These are phyloP conservation scores for Hippocampus zosterae DNA, from an alignment of 2,113 vertebrate species.

Conservation along the genomic window DNA sequence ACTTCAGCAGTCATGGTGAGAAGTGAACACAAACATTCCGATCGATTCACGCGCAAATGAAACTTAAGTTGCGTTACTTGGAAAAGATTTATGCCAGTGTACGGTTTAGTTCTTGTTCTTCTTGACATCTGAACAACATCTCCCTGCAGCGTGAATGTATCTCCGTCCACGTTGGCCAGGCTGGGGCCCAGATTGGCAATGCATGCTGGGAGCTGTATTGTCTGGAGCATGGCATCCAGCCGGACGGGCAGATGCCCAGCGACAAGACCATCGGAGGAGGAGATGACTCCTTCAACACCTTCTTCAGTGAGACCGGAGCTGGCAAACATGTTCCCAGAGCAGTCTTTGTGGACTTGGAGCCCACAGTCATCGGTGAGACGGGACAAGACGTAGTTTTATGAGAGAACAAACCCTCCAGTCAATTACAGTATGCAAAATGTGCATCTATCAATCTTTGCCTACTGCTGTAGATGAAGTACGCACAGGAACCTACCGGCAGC, in stretches of 20 bases:
- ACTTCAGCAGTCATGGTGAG: slow-evolving; percentile 53
- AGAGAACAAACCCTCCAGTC: background rate
- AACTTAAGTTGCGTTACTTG: no score
- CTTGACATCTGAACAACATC: slow-evolving; percentile 5
- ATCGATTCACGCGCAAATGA: background rate
- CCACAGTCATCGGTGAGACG: slow-evolving; percentile 63
- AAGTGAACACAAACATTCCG: background rate
- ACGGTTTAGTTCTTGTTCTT: background rate
- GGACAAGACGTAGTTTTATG: background rate
- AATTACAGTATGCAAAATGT: background rate
- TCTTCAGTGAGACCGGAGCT: slow-evolving; percentile 72
- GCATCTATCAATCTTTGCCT: background rate
- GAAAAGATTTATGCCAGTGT: background rate
- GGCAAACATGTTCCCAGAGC: slow-evolving; percentile 71
- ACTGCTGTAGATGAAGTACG: slow-evolving; percentile 71
- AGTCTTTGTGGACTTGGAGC: slow-evolving; percentile 71
- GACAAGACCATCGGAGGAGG: slow-evolving; percentile 64
- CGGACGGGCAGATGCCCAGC: slow-evolving; percentile 67
- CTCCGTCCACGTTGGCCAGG: slow-evolving; percentile 70
- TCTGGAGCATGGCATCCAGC: slow-evolving; percentile 83
- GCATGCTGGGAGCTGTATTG: slow-evolving; percentile 86
- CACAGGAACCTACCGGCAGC: slow-evolving; percentile 78
- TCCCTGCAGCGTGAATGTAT: slow-evolving; percentile 65
- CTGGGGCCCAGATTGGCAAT: slow-evolving; percentile 82
- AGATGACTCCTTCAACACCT: slow-evolving; percentile 72